Evolutionary conservation across 2,797 vertebrate genomes (phyloP), one percentile per base, ranked within the genome.

Genomic region (Poecilia picta): DNA sequence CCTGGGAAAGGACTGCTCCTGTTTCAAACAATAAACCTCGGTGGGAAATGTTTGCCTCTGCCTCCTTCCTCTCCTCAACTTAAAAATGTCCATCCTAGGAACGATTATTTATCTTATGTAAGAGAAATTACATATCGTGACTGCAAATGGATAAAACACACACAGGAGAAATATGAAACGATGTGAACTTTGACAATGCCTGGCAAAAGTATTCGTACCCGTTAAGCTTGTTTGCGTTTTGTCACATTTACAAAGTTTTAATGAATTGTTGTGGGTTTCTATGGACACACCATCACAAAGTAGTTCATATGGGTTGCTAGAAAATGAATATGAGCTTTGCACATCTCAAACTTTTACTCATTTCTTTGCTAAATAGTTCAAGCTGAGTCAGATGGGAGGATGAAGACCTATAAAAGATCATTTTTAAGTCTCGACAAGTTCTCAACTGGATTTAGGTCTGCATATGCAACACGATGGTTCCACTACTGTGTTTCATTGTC

Each of bases 1-100:
- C 92, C 94, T 95, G 95, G 94, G 94, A 96, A 95, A 94, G 87
- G 92, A 89, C 91, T 88, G 90, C 88, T 90, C 89, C 86, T 84
- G 79, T 93, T 94, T 95, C 92, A 93, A 94, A 95, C 94, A 94
- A 94, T 92, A 92, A 95, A 94, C 91, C 93, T 93, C 89, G 49
- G 83, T 93, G 93, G 94, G 88, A 89, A 89, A 88, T 86, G 81
- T 91, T 94, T 92, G 93, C 88, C 91, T 84, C 88, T 85, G 77
- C 85, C 85, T 83, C 72, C 41, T 83, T 78, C 83, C 85, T 71
- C 89, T 75, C 78, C 89, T 87, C 89, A 93, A 95, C 68, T 94
- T 91, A 94, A 89, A 83, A 90, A 88, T 83, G 89, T 94, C 94
- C 93, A 95, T 95, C 91, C 7, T 31, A 45, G 2, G 55, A 31